Base-by-base conservation (phyloP, 2,113 vertebrate genomes). In the Oceanodroma tethys region DNA sequence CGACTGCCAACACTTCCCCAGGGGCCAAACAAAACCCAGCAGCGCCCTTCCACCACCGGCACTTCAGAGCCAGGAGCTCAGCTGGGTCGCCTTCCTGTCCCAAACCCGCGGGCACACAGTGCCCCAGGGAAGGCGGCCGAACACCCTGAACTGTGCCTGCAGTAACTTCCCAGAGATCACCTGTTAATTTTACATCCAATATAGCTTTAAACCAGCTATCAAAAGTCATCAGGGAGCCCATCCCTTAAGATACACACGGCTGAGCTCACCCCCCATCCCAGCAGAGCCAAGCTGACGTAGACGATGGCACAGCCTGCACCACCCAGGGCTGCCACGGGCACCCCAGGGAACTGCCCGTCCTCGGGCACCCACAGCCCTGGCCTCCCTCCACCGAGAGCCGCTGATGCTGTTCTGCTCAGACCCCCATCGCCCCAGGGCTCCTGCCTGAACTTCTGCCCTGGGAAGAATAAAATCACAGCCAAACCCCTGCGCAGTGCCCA, bases 61-160 rank as follows among this genome's bases (percentile, higher is more conserved):
- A 23, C 62, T 13, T 21, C 55, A 27, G 60, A 38, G 53, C 45
- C 1, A 0, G 52, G 30, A 79, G 30, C 34, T 74, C 34, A 43
- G 21, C 21, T 72, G 50, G 0, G 17, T 21, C 20, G 2, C 71
- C 43, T n/a, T 76, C 36, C 72, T 20, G 21, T 27, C 30, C 63
- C 53, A 80, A 74, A 50, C 0, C 0, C 2, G 2, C 23, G 30
- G 48, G 40, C n/a, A 48, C 36, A 56, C 43, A 38, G 27, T 36
- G 10, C 10, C 16, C 30, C 0, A 2, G 11, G 16, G 42, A 53
- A 67, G 19, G 58, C 0, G 0, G 21, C 18, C 3, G 1, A 79
- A 70, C 32, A 71, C 75, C 29, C n/a, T n/a, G 19, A 74, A 45
- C 27, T 40, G 32, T 6, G 25, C 11, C 65, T 40, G 16, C 9